Percentiles rank a stretch among this genome's conserved stretches.
phyloP scores from a whole-genome alignment of 2,797 vertebrate genomes.

The Garrulus glandarius region DNA sequence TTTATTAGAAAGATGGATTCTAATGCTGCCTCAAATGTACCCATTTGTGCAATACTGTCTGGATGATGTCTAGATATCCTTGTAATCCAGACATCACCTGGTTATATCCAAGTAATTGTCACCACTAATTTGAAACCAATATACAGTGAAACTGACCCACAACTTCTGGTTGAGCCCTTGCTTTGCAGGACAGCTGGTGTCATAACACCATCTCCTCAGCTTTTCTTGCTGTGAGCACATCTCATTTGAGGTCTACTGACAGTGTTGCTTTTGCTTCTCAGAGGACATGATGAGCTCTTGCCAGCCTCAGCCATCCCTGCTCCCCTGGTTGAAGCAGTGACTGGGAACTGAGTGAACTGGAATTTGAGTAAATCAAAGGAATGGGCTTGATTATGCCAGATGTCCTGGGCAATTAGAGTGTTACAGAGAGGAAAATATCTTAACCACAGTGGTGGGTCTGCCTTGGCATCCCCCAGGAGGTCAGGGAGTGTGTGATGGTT shows the following conservation, averaged over 20 bases:
- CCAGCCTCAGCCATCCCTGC: background rate
- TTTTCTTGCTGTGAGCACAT: background rate
- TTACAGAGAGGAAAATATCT: background rate
- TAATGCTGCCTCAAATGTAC: background rate
- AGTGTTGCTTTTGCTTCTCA: background rate
- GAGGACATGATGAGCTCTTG: background rate
- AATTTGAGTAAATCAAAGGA: background rate
- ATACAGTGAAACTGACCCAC: background rate
- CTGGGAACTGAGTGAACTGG: background rate
- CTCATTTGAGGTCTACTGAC: background rate
- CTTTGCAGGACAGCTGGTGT: background rate
- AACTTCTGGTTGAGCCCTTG: background rate
- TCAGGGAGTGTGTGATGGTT: background rate
- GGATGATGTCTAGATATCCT: background rate
- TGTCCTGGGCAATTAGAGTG: background rate
- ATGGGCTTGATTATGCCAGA: background rate
- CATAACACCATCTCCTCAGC: background rate
- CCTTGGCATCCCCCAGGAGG: background rate
- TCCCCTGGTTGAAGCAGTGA: background rate
- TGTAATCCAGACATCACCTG: background rate
- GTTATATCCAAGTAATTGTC: background rate
- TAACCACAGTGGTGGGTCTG: background rate
- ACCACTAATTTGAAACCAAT: background rate
- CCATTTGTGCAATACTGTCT: background rate
- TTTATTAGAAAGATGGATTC: background rate